Conservation (phyloP, 2,888 invertebrate species). For the Augochlorella aurata region DNA sequence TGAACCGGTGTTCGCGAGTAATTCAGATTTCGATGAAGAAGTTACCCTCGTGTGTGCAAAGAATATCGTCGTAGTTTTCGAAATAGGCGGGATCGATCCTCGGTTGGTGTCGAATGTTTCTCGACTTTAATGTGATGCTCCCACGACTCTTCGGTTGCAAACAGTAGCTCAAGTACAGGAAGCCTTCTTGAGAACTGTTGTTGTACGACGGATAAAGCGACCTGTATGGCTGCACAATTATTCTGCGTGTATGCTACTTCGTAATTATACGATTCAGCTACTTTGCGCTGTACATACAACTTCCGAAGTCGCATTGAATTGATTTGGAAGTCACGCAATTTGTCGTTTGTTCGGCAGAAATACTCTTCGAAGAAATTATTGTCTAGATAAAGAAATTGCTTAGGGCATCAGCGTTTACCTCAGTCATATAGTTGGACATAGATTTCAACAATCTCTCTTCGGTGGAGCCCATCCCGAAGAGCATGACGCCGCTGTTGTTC, state of each 20-base stretch:
- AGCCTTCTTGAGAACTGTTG: conserved; percentile 86
- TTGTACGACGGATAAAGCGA: conserved; percentile 87
- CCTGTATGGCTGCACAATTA: conserved; percentile 84
- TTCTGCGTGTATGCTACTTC: conserved; percentile 17
- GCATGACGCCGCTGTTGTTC: conserved; percentile 83
- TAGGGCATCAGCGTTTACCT: conserved; percentile 79
- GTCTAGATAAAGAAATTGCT: not conserved
- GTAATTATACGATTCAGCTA: not conserved
- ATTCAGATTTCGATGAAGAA: not conserved
- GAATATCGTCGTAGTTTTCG: conserved; percentile 84
- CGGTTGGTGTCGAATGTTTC: conserved; percentile 85
- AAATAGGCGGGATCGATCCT: conserved; percentile 90
- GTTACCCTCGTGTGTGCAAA: conserved; percentile 85
- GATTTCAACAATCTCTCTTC: conserved; percentile 86
- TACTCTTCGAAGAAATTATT: too few relatives aligned
- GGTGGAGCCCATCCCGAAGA: conserved; percentile 88
- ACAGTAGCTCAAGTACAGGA: conserved; percentile 86
- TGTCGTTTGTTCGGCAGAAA: too few relatives aligned
- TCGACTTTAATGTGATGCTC: conserved; percentile 84
- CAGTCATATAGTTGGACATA: conserved; percentile 86
- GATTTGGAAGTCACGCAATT: too few relatives aligned
- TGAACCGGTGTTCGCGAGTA: not conserved
- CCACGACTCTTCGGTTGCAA: conserved; percentile 89
- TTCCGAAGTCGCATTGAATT: too few relatives aligned
- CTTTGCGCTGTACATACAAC: too few relatives aligned